Evolutionary conservation across 64 coral and sea anemone species (phyloP), one percentile per base, ranked within the genome.

Genomic region (Porites lutea): DNA sequence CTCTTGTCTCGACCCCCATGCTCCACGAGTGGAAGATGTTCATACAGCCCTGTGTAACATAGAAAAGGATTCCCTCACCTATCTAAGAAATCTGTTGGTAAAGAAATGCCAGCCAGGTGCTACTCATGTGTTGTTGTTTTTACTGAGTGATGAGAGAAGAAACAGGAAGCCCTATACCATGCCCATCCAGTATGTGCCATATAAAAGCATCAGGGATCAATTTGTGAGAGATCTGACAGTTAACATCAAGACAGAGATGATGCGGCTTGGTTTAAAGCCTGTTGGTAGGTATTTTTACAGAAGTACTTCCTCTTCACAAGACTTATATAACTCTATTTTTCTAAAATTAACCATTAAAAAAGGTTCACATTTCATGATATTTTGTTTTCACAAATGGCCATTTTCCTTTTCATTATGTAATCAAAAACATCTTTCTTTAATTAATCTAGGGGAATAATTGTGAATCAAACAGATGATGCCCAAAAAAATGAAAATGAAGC

Each of bases 91-190:
- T 18, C 18, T 93, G 8, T 93, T 69, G 49, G 47, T 86, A 4
- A 93, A 93, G n/a, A 93, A 93, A 43, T 6, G 83, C 15, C 82
- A 87, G 48, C 82, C 91, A 77, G 82, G 71, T 48, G 91, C 91
- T n/a, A 93, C 75, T 4, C 91, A 93, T 71, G 75, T 93, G 16
- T 48, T 92, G 48, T 47, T 92, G 6, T 87, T 92, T 61, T 58
- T 87, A 4, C 16, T 87, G 2, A 43, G 45, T 61, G 91, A 93
- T 44, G 91, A 93, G 50, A 75, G 48, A 22, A 20, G 82, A 18
- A 78, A 78, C 61, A 86, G 43, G n/a, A 93, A 93, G 13, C 91
- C 91, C 2, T 87, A 75, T 93, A 82, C 91, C 6, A 49, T 93
- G 5, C 82, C 91, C 16, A 72, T 93, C 4, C 65, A 71, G n/a